A percentile compares a stretch with the other conserved stretches of the same genome.
phyloP scores from a whole-genome alignment of 2,797 vertebrate species.

The Simalia tracyae region DNA sequence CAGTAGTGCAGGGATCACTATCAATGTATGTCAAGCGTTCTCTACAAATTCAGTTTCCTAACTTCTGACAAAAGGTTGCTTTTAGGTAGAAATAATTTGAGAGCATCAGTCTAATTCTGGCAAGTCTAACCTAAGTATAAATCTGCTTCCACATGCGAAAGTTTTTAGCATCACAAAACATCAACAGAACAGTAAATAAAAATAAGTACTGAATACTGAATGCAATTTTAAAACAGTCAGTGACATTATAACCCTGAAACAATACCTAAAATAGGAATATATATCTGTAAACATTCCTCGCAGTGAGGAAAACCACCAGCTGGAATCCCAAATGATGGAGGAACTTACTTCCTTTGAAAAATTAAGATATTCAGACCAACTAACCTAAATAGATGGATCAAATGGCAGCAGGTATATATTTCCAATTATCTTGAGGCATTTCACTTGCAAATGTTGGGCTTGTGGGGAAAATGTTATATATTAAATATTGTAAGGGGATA shows the following conservation, averaged over 20 bases:
- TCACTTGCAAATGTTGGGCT: slow-evolving; percentile 38
- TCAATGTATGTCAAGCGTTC: slow-evolving; percentile 57
- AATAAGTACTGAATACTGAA: slow-evolving; percentile 69
- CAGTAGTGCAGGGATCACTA: slow-evolving; percentile 53
- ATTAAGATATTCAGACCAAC: slow-evolving; percentile 16
- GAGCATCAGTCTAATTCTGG: slow-evolving; percentile 38
- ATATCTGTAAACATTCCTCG: slow-evolving; percentile 28
- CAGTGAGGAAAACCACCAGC: slow-evolving; percentile 27
- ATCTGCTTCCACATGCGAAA: slow-evolving; percentile 65
- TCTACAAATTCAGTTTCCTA: slow-evolving; percentile 25
- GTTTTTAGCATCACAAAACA: slow-evolving; percentile 59
- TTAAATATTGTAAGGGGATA: slow-evolving; percentile 31
- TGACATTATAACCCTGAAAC: slow-evolving; percentile 65
- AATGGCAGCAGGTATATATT: slow-evolving; percentile 34
- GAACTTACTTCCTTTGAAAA: slow-evolving; percentile 24
- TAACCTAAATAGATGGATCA: slow-evolving; percentile 50
- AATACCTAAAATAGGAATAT: slow-evolving; percentile 53
- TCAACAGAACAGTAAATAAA: slow-evolving; percentile 69
- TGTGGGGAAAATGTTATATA: slow-evolving; percentile 17
- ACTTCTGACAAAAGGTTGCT: slow-evolving; percentile 46
- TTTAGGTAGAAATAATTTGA: slow-evolving; percentile 61
- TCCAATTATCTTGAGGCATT: slow-evolving; percentile 44
- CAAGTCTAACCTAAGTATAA: slow-evolving; percentile 61
- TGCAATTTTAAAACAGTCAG: slow-evolving; percentile 54
- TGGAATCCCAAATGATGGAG: slow-evolving; percentile 38